Base-by-base conservation (phyloP, 1,140 invertebrate species). In the Cataglyphis hispanica region DNA sequence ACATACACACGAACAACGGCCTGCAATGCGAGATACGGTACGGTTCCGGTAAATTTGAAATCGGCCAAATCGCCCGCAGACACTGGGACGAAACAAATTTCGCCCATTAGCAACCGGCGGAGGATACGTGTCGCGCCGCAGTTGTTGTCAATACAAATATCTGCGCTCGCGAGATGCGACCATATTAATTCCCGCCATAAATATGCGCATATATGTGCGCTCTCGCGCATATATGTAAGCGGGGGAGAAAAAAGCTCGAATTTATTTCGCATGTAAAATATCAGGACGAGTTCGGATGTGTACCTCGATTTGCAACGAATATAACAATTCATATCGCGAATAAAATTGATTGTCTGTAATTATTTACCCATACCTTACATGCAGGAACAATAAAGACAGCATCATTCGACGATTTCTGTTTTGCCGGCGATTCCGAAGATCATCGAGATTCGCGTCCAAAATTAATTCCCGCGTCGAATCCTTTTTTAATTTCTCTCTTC, bases 91-190 rank as follows among this genome's bases (percentile, higher is more conserved):
- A 90, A 87, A 90, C 89, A 90, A 90, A 90, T 90, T 90, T 90
- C 70, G 78, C 63, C 89, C 88, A 90, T 90, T 90, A 90, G 86
- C 89, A 67, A 25, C 74, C 81, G 74, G 40, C 81, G 86, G 34
- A 87, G 70, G 70, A 72, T 89, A 87, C 85, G 69, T 84, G 86
- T 90, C 85, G 81, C 80, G 56, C 85, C 46, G 85, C 63, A 83
- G 85, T 89, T 89, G 74, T 89, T 88, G 87, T 90, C 87, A 89
- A 90, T 90, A 89, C 87, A 88, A 90, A 90, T 90, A 88, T 88
- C 89, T 69, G 89, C 46, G 16, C 69, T 63, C 87, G 43, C 76
- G 72, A 90, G 78, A 90, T 84, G 85, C 53, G 40, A 53, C 37
- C 56, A 85, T 88, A 74, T 74, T 46, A 50, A 50, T 50, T 50